Base-by-base conservation (phyloP, 2,113 vertebrate genomes). In the Phrynosoma blainvillii region DNA sequence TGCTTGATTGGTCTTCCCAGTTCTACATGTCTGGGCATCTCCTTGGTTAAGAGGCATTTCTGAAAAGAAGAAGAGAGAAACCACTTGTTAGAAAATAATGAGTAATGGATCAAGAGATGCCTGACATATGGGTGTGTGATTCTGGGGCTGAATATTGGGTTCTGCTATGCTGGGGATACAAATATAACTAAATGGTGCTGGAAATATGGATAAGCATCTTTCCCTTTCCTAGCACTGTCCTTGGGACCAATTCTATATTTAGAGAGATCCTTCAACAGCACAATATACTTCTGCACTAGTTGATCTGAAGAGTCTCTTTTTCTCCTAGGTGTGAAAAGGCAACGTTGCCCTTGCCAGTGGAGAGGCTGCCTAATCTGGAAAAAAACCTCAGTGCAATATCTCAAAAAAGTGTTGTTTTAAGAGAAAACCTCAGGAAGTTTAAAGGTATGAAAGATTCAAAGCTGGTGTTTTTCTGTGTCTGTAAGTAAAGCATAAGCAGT, bases 321-420 rank as follows among this genome's bases (percentile, higher is more conserved):
- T 74, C 42, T 20, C 79, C 80, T 85, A 89, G 92, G 86, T 84
- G 77, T 82, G 71, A 89, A 59, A 84, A 0, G 2, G 27, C 1
- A 18, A 20, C 9, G 0, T 18, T 42, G 5, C 11, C 0, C 74
- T n/a, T 42, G 79, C 16, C 0, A 3, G 14, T 0, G 0, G 76
- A 82, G 71, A 82, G 30, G 32, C 59, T 59, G n/a, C 21, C 5
- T 3, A 68, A 89, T 21, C 70, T 84, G 71, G 80, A 77, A 83
- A 59, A 13, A 84, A 66, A 9, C 76, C 59, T 89, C 71, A 1
- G 0, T 2, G 9, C 42, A 47, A 21, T 89, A 32, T 86, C 88
- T 78, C 71, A 4, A 6, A 84, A 86, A 27, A 91, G 23, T 8
- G 0, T 1, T 1, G 30, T 73, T 59, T 74, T 92, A 10, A 0